Evolutionary conservation across 2,113 vertebrate genomes (phyloP), one percentile per base, ranked within the genome.

Genomic region (Python bivittatus): DNA sequence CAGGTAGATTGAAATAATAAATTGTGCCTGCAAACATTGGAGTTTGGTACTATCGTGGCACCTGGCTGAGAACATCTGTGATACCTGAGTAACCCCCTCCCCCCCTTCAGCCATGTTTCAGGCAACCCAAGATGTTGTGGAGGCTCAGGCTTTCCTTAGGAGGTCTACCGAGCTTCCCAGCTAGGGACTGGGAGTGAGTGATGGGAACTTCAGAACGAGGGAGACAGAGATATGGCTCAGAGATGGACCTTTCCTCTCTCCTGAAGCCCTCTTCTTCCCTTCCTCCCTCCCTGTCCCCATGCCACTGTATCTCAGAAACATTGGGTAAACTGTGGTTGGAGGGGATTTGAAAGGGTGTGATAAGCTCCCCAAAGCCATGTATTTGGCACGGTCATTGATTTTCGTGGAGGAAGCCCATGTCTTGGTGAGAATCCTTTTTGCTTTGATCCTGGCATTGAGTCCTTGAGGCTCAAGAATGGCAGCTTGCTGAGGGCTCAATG

Each of bases 1-100:
- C 94, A 96, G 96, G 94, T 96, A 96, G 96, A 97, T 97, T 97
- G 95, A 33, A 97, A 96, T 96, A 97, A 97, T 96, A 95, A 96
- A 94, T 94, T 92, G 86, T 4, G 94, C 95, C 95, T 96, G 95
- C 90, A 91, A 92, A 96, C 94, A 94, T 93, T 54, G 93, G 91
- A 93, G 94, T 94, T 96, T 93, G 90, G 91, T 88, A 27, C 92
- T 94, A 58, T 92, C 91, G 87, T 92, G 12, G 94, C 94, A 94
- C 95, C 94, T 93, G 94, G 15, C 90, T 91, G 86, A 7, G 53
- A 88, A n/a, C 48, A 56, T 83, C 38, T 95, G 94, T 1, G 3
- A 53, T 85, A 94, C 92, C 88, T 56, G 94, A 94, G 94, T 95
- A 84, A 94, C 94, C 95, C 93, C 0, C 12, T 12, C 17, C 9